These are phyloP conservation scores for Cheilosia urbana DNA, from an alignment of 2,888 invertebrate genomes.

Conservation along the genomic window DNA sequence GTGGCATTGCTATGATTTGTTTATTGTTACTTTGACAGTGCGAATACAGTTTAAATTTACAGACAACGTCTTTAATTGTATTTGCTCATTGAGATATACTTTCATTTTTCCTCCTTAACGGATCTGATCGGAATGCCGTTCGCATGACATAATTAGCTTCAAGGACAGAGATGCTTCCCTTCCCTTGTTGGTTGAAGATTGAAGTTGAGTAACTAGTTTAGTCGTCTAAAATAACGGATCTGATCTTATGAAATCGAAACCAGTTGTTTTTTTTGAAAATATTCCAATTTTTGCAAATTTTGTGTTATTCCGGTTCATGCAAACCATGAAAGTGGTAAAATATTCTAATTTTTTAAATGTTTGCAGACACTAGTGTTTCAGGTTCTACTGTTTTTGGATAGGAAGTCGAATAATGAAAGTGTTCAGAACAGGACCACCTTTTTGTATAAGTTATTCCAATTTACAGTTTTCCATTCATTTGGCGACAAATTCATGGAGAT, in stretches of 20 bases:
- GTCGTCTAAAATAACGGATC: neutral
- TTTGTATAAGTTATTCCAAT: too few relatives aligned
- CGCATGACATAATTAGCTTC: slow-evolving; percentile 11
- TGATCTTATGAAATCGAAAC: neutral
- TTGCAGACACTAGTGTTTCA: too few relatives aligned
- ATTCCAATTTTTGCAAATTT: neutral
- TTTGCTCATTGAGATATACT: slow-evolving; percentile 19
- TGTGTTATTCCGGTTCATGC: too few relatives aligned
- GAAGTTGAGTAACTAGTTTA: neutral
- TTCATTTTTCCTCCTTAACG: slow-evolving; percentile 8
- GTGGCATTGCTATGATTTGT: neutral
- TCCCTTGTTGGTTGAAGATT: neutral
- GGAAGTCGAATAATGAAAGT: too few relatives aligned
- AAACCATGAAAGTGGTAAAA: too few relatives aligned
- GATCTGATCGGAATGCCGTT: slow-evolving; percentile 26
- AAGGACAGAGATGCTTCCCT: slow-evolving; percentile 11
- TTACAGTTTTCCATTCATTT: neutral
- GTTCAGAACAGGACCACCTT: too few relatives aligned
- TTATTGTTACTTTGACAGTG: slow-evolving; percentile 3
- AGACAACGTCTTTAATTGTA: slow-evolving; percentile 20
- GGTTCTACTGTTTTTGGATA: too few relatives aligned
- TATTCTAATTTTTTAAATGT: too few relatives aligned
- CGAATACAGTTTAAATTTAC: slow-evolving; percentile 2
- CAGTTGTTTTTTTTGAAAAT: neutral
- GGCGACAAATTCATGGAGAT: neutral